Evolutionary conservation across 2,797 vertebrate species (phyloP), one percentile per base, ranked within the genome.

Genomic region (Cetoscarus ocellatus): DNA sequence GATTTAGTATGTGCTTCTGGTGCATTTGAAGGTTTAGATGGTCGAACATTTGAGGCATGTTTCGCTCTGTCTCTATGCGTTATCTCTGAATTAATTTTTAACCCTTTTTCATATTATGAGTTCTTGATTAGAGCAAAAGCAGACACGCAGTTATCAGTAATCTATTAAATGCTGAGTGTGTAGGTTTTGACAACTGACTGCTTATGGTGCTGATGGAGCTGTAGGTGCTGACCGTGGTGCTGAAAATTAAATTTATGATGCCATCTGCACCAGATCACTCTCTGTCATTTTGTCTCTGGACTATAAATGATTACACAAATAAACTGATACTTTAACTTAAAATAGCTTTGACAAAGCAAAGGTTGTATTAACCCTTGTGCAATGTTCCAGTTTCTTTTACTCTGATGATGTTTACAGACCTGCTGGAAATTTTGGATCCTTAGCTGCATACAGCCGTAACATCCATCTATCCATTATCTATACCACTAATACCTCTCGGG

Each of bases 201-300:
- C n/a, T 57, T 34, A 0, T 51, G 57, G 52, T 70, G 73, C 12
- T 55, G 49, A 45, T 35, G 14, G 47, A 10, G 19, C 0, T 49
- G 6, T 34, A 10, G 88, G 77, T 53, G 86, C 88, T 93, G 89
- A 73, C 90, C 90, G 72, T 85, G 88, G 88, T 92, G 83, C 90
- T 92, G 88, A 89, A 88, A 27, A 57, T 13, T 34, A 50, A 38
- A 52, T 47, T 45, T 39, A 34, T 39, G 27, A 58, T 45, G 1
- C 17, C 5, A n/a, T 44, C 15, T 13, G 9, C 15, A n/a, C 8
- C 10, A 4, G 57, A 10, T 34, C 36, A 1, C n/a, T 43, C 18
- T 17, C 17, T 58, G 44, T 1, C 39, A 10, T 39, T 39, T 39
- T 39, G 9, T 39, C 38, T 39, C 38, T 10, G 9, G 9, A 7